Evolutionary conservation across 2,113 vertebrate species (phyloP).

Genomic region (Galeopterus variegatus): DNA sequence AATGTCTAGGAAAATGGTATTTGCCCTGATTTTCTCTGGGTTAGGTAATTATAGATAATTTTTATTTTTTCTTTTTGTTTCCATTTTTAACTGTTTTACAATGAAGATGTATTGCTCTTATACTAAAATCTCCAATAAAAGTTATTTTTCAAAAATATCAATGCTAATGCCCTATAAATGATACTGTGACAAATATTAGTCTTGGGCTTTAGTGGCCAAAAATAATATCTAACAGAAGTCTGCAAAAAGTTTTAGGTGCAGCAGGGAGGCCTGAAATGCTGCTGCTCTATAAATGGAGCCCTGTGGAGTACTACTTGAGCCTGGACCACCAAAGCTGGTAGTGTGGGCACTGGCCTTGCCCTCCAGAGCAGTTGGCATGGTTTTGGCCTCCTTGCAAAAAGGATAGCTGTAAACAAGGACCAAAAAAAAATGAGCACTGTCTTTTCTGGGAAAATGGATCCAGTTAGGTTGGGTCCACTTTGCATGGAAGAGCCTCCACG

Average conservation of each 20-base stretch:
- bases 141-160: conserved; percentile 46
- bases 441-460: not conserved
- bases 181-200: conserved; percentile 7
- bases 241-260: not conserved
- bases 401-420: not conserved
- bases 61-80: conserved; percentile 24
- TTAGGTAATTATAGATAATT: not conserved
- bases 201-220: not conserved
- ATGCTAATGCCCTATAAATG: not conserved
- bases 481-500: not conserved
- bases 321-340: not conserved
- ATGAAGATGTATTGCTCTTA: not conserved
- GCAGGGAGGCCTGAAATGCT: not conserved
- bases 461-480: not conserved
- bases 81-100: conserved; percentile 16
- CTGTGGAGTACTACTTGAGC: not conserved
- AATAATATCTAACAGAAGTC: not conserved
- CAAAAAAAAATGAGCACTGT: not conserved
- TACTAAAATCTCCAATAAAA: not conserved
- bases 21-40: not conserved
- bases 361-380: not conserved
- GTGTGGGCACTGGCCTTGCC: not conserved
- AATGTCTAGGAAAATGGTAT: not conserved
- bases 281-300: not conserved
- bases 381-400: not conserved